These are phyloP conservation scores for Climacteris rufus DNA, from an alignment of 2,113 vertebrate genomes.

Conservation along the genomic window DNA sequence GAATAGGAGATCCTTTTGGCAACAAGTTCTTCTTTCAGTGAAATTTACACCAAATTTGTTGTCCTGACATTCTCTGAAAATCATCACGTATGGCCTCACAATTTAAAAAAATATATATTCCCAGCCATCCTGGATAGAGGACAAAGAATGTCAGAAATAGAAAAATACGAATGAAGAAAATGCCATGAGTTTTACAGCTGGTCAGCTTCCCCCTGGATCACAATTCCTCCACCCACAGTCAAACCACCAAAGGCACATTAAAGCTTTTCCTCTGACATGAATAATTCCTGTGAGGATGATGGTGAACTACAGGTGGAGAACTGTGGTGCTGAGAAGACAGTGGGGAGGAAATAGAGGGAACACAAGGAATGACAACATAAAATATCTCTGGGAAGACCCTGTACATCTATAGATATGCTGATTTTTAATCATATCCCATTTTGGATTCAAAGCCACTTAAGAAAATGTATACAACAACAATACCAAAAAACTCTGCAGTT, in stretches of 20 bases:
- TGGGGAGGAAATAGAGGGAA: neutral
- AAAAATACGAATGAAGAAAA: neutral
- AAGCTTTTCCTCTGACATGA: neutral
- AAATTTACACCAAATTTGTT: neutral
- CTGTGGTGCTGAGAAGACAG: neutral
- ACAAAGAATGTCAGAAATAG: neutral
- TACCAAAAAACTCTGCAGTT: neutral
- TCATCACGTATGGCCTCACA: fast-evolving
- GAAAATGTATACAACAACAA: neutral
- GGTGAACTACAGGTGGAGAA: neutral
- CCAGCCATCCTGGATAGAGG: neutral
- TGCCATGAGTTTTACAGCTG: neutral
- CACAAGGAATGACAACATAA: neutral
- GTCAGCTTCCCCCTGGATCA: neutral
- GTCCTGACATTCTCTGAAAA: neutral
- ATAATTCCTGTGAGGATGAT: neutral
- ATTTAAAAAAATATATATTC: neutral
- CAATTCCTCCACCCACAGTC: neutral
- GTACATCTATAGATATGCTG: neutral
- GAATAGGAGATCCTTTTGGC: neutral
- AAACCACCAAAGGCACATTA: neutral
- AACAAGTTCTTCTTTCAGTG: neutral
- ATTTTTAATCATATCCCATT: neutral
- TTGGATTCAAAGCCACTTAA: neutral
- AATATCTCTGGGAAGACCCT: neutral